Percentiles rank a stretch among this genome's conserved stretches.
Conservation (phyloP, 2,797 vertebrate species). For the Loriculus beryllinus region DNA sequence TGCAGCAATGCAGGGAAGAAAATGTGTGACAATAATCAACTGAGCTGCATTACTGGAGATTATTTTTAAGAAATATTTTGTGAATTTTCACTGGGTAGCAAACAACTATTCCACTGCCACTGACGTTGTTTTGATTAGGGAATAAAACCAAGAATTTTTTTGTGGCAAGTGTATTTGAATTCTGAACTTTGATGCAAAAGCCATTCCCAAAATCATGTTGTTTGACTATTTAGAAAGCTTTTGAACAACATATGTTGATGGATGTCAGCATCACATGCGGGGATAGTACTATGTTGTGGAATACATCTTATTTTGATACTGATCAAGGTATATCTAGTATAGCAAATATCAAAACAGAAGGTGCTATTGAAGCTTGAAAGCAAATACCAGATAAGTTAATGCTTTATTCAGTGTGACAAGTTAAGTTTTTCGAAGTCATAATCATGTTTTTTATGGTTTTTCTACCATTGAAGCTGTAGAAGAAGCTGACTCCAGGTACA, state of each 20-base stretch:
- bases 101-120: not conserved
- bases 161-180: not conserved
- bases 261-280: not conserved
- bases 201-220: not conserved
- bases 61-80: not conserved
- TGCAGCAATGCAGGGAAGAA: not conserved
- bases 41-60: not conserved
- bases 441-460: not conserved
- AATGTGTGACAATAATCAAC: not conserved
- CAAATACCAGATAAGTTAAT: not conserved
- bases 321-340: not conserved
- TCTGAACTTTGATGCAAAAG: not conserved
- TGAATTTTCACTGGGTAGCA: not conserved
- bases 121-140: not conserved
- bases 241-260: not conserved
- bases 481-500: not conserved
- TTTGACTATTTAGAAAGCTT: not conserved
- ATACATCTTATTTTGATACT: not conserved
- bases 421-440: not conserved
- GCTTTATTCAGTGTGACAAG: not conserved
- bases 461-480: not conserved
- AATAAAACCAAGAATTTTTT: not conserved
- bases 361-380: not conserved
- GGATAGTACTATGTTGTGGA: rapidly evolving
- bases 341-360: not conserved